Percentiles rank a stretch among this genome's conserved stretches.
phyloP scores from a whole-genome alignment of 2,113 vertebrate species.

The Oreochromis niloticus region DNA sequence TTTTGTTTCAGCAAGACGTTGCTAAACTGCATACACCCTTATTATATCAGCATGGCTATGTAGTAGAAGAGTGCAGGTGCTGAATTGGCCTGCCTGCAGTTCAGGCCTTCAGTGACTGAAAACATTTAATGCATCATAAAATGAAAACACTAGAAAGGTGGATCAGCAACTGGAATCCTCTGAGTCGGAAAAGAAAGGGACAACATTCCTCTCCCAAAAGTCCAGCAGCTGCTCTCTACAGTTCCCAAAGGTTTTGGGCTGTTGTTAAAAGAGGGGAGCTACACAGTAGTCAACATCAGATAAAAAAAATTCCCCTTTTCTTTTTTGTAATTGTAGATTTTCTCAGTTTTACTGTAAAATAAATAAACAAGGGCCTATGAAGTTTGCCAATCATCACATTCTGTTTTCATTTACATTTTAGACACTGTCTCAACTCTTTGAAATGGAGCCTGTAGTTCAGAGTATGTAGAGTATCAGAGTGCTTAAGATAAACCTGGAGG shows the following conservation, averaged over 20 bases:
- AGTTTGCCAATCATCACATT: background rate
- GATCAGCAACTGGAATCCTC: background rate
- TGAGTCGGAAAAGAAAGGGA: background rate
- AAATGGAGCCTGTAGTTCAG: background rate
- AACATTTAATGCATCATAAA: too few species aligned
- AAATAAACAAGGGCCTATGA: accelerated
- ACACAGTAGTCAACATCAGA: background rate
- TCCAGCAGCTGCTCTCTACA: background rate
- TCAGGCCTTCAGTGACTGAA: too few species aligned
- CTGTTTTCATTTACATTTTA: background rate
- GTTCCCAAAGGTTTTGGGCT: background rate
- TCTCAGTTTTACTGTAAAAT: accelerated
- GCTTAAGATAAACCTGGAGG: accelerated
- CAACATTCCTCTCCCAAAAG: background rate
- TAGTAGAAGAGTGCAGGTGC: too few species aligned
- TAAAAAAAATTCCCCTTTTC: background rate
- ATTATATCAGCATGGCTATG: too few species aligned
- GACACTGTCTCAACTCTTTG: background rate
- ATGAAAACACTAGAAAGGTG: too few species aligned
- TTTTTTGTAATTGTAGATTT: background rate
- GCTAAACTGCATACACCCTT: too few species aligned
- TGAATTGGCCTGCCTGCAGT: too few species aligned
- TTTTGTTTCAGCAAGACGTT: too few species aligned
- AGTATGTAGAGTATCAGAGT: background rate
- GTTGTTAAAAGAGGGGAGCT: background rate